Conservation (phyloP, 2,113 vertebrate genomes). For the Sporophila hypoxantha region DNA sequence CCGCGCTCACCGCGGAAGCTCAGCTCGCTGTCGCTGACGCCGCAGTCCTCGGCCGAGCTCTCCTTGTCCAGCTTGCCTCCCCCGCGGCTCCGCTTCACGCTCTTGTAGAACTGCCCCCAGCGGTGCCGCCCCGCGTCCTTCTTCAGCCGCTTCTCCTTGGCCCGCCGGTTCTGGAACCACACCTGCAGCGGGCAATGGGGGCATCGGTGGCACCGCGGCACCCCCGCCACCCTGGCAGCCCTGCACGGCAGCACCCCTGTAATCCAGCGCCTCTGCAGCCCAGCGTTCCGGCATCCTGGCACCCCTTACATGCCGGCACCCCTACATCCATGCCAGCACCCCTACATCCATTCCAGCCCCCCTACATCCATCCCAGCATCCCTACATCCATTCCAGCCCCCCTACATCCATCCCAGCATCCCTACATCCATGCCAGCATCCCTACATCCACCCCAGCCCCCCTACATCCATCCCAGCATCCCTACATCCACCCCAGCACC, state of each 20-base stretch:
- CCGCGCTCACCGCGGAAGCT: constrained; percentile 88
- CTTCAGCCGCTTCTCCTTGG: constrained; percentile 96
- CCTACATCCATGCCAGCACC: no score
- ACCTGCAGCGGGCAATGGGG: constrained; percentile 70
- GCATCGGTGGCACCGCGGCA: fast-evolving
- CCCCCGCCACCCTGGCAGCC: no score
- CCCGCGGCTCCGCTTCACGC: constrained; percentile 86
- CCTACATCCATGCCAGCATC: no score
- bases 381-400: fast-evolving
- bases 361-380: no score
- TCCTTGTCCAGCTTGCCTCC: constrained; percentile 89
- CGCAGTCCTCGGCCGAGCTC: constrained; percentile 91
- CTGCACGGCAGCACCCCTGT: fast-evolving
- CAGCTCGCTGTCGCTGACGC: constrained; percentile 95
- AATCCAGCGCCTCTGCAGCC: background rate
- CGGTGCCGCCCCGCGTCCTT: constrained; percentile 95
- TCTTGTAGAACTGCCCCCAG: constrained; percentile 98
- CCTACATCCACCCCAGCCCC: background rate
- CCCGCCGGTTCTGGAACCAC: constrained; percentile 97
- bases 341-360: background rate
- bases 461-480: no score
- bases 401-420: no score
- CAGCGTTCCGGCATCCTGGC: background rate
- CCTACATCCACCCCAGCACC: fast-evolving
- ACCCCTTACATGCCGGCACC: fast-evolving